These are phyloP conservation scores for Drosophila quinaria DNA, from an alignment of 2,888 invertebrate genomes.

Conservation along the genomic window DNA sequence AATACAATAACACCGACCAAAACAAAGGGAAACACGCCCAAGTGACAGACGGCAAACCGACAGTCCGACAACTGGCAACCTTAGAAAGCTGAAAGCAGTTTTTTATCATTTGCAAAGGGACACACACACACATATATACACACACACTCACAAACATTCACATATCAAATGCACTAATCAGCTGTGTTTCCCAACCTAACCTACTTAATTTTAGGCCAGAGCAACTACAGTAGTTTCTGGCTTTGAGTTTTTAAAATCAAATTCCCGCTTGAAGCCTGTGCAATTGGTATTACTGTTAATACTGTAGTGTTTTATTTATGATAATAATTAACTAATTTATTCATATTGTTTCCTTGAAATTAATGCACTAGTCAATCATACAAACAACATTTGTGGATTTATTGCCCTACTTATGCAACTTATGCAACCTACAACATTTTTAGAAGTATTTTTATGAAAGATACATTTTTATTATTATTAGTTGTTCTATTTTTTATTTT, in stretches of 20 bases:
- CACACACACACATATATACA: conserved; percentile 17
- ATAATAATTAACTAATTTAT: too few species aligned
- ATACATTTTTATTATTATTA: too few species aligned
- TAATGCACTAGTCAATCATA: too few species aligned
- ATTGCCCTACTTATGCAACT: too few species aligned
- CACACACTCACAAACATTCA: background rate
- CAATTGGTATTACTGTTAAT: background rate
- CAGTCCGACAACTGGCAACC: conserved; percentile 8
- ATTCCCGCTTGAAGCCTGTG: background rate
- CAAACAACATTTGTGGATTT: too few species aligned
- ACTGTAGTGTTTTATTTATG: background rate
- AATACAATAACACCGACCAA: conserved; percentile 71
- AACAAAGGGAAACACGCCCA: conserved; percentile 34
- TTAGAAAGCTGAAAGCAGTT: conserved; percentile 13
- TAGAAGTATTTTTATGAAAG: too few species aligned
- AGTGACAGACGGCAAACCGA: conserved; percentile 16
- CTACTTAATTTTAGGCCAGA: conserved; percentile 13
- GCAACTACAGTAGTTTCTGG: background rate
- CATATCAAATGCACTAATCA: conserved; percentile 70
- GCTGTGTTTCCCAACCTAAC: conserved; percentile 18
- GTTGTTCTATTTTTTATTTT: too few species aligned
- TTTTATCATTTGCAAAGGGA: conserved; percentile 49
- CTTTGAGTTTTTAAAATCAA: conserved; percentile 1
- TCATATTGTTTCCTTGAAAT: too few species aligned
- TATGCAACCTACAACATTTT: too few species aligned